Base-by-base conservation (phyloP, 2,888 invertebrate genomes). In the Drosophila sordidapex region DNA sequence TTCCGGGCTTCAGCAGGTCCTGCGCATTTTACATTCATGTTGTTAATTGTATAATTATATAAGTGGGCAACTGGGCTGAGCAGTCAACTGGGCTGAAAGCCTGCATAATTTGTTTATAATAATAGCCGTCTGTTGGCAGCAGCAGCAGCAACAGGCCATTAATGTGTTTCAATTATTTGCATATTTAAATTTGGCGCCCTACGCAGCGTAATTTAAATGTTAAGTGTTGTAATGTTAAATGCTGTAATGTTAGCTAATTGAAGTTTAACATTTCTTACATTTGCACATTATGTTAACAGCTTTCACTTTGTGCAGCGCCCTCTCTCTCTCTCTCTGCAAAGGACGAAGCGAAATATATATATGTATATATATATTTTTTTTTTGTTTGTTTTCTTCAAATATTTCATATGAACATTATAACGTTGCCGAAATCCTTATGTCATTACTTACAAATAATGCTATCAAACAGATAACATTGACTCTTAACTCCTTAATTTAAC, bases 1-100 rank as follows among this genome's bases (percentile, higher is more conserved):
- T 43, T 29, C 43, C 25, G n/a, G n/a, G n/a, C 66, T 54, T 61
- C 33, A 52, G 51, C 61, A 51, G 21, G 11, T 59, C 27, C 27
- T 35, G 10, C 8, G 18, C 10, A 35, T 35, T 15, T 25, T 21
- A 35, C 53, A 25, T 10, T 35, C 53, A 35, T 18, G 18, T 18
- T 36, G 11, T 11, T 8, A 46, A 25, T 46, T 25, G 15, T 4
- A 15, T 46, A 46, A 46, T 25, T 46, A 46, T 15, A 46, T 8
- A 46, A 15, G 21, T 46, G 25, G 46, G 15, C 7, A 46, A 46
- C 15, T 46, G 25, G 46, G 46, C 25, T 4, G 25, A 46, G 11
- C 21, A 43, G 43, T 21, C 43, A 21, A 6, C 21, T 11, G 7
- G 7, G 2, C 46, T 15, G 15, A 25, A 18, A 38, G 8, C 4